Percentiles rank a stretch among this genome's conserved stretches.
phyloP scores from a whole-genome alignment of 2,888 invertebrate genomes.

The Drosophila bunnanda region DNA sequence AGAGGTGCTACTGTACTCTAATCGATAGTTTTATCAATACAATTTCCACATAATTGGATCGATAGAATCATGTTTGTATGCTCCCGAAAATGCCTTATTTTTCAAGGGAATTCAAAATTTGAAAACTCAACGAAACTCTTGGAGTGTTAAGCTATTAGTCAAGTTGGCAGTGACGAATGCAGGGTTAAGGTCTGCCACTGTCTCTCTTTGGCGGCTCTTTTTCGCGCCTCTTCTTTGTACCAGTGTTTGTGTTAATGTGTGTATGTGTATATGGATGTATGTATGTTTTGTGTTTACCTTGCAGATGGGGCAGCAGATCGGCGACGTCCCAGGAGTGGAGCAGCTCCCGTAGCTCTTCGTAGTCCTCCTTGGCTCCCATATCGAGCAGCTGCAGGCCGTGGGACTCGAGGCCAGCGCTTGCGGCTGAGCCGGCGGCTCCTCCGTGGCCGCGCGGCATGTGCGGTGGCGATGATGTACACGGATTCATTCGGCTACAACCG shows the following conservation, averaged over 20 bases:
- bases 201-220: constrained; percentile 13
- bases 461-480: constrained; percentile 34
- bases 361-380: constrained; percentile 54
- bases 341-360: constrained; percentile 56
- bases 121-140: constrained; percentile 5
- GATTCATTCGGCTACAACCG: constrained; percentile 56
- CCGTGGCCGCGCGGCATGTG: constrained; percentile 30
- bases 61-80: neutral
- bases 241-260: constrained; percentile 3
- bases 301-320: constrained; percentile 69
- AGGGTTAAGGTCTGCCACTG: constrained; percentile 10
- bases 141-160: neutral
- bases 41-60: neutral
- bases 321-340: constrained; percentile 67
- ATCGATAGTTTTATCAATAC: neutral
- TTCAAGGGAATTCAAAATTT: neutral
- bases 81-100: neutral
- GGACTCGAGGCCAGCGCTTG: constrained; percentile 11
- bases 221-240: neutral
- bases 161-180: constrained; percentile 3
- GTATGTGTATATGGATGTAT: neutral
- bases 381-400: constrained; percentile 35
- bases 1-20: neutral
- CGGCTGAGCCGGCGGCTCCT: neutral
- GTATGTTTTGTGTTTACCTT: constrained; percentile 54